phyloP scores from a whole-genome alignment of 2,113 vertebrate species.

The Macroglossus sobrinus region DNA sequence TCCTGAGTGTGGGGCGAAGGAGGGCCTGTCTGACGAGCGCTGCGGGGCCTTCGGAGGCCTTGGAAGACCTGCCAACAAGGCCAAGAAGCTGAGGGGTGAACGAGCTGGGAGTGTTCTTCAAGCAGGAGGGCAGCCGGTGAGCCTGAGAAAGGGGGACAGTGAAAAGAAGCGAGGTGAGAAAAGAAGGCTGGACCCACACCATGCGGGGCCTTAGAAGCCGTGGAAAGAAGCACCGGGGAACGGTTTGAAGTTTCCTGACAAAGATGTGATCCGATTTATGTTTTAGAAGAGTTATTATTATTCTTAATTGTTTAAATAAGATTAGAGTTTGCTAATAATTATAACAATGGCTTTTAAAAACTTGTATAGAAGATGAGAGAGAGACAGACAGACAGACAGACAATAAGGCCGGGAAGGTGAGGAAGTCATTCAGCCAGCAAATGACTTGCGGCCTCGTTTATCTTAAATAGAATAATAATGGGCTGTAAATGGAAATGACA shows the following conservation, averaged over 20 bases:
- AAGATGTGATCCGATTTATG: background rate
- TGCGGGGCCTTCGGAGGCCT: background rate
- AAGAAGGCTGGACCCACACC: background rate
- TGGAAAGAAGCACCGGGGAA: rapidly evolving
- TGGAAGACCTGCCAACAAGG: background rate
- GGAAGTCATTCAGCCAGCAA: background rate
- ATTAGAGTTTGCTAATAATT: background rate
- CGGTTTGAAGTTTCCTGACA: background rate
- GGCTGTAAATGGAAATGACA: background rate
- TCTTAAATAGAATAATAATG: background rate
- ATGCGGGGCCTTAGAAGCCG: background rate
- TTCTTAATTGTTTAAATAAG: background rate
- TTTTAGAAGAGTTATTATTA: background rate
- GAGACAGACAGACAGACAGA: too few species aligned
- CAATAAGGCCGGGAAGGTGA: background rate
- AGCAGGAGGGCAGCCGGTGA: background rate
- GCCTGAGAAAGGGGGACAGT: background rate
- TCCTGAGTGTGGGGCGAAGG: background rate
- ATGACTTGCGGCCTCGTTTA: background rate
- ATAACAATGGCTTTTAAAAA: background rate
- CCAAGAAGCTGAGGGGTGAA: background rate
- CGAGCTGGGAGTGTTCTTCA: background rate
- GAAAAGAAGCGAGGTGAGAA: background rate
- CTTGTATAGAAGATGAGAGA: background rate
- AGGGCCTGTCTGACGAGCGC: background rate